Evolutionary conservation across 2,797 vertebrate species (phyloP).

Genomic region (Scomberomorus guttatus): DNA sequence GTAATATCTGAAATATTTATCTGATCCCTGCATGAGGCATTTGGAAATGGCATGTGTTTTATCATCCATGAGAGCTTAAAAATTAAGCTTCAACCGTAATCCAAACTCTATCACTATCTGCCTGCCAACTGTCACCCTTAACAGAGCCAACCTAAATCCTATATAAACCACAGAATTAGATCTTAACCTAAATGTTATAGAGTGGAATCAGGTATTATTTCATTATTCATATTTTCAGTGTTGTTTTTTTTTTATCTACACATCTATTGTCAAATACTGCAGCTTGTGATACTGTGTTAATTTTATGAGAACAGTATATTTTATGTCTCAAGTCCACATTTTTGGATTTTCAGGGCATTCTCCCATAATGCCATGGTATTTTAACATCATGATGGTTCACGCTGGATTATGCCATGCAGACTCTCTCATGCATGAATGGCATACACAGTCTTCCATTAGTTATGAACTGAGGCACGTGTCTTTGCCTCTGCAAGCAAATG

Average conservation of each 20-base stretch:
- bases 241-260: neutral
- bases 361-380: slow-evolving; percentile 45
- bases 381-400: slow-evolving; percentile 67
- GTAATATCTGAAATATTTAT: slow-evolving; percentile 61
- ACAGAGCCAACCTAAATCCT: slow-evolving; percentile 72
- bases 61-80: slow-evolving; percentile 78
- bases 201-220: slow-evolving; percentile 43
- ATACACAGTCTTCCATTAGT: slow-evolving; percentile 81
- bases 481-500: slow-evolving; percentile 75
- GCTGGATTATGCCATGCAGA: slow-evolving; percentile 72
- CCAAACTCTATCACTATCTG: slow-evolving; percentile 77
- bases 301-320: neutral
- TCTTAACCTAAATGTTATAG: slow-evolving; percentile 69
- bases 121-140: slow-evolving; percentile 79
- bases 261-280: slow-evolving; percentile 10
- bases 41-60: slow-evolving; percentile 81
- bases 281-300: slow-evolving; percentile 12
- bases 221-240: slow-evolving; percentile 22
- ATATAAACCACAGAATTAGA: slow-evolving; percentile 77
- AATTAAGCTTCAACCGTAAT: slow-evolving; percentile 80
- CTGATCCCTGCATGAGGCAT: slow-evolving; percentile 60
- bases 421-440: slow-evolving; percentile 80
- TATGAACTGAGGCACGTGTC: slow-evolving; percentile 82
- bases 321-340: neutral
- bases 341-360: slow-evolving; percentile 42